Percentiles rank a stretch among this genome's conserved stretches.
Conservation (phyloP, 1,140 invertebrate species). For the Apis dorsata region DNA sequence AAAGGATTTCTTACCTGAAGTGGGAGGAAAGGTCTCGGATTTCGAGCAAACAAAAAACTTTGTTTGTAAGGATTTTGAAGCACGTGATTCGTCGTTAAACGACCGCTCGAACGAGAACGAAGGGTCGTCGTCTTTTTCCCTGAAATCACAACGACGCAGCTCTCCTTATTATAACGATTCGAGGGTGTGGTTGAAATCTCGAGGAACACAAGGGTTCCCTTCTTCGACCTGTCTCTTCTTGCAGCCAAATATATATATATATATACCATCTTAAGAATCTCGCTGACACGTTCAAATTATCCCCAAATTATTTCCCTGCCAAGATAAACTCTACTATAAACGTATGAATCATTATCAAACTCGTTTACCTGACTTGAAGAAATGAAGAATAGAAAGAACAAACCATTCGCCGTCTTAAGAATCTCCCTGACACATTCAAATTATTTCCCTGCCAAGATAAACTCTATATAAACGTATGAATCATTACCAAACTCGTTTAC, state of each 20-base stretch:
- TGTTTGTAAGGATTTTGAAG: constrained; percentile 48
- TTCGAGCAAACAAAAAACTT: constrained; percentile 60
- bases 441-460: background rate
- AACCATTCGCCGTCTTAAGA: constrained; percentile 5
- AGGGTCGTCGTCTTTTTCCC: constrained; percentile 34
- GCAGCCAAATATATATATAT: background rate
- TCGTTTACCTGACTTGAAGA: no score
- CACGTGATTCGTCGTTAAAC: constrained; percentile 53
- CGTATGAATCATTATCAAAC: no score
- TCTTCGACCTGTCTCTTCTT: constrained; percentile 1
- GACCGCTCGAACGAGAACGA: constrained; percentile 1
- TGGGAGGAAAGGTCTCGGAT: constrained; percentile 30
- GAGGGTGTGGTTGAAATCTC: constrained; percentile 50
- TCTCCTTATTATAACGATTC: constrained; percentile 58
- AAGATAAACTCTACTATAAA: no score
- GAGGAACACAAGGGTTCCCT: constrained; percentile 29
- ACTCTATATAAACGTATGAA: no score
- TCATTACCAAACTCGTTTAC: no score
- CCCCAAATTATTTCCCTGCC: background rate
- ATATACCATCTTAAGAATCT: constrained; percentile 17
- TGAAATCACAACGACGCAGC: constrained; percentile 44
- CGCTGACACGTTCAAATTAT: constrained; percentile 33
- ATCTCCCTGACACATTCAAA: constrained; percentile 34
- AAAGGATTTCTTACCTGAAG: constrained; percentile 10
- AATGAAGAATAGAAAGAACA: no score